Conservation (phyloP, 1,140 invertebrate species). For the Lordiphosa clarofinis region DNA sequence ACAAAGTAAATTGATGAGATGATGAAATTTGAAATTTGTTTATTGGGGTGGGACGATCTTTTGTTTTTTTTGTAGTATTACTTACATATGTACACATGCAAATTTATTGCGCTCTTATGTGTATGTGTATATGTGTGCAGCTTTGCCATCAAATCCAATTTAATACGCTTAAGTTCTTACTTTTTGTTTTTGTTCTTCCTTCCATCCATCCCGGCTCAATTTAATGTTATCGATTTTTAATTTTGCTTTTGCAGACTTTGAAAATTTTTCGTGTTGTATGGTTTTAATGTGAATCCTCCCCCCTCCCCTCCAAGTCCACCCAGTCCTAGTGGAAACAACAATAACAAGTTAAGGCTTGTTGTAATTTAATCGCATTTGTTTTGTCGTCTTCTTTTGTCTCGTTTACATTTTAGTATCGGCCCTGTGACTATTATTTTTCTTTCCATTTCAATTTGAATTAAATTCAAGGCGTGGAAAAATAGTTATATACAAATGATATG, state of each 20-base stretch:
- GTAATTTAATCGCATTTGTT: constrained; percentile 74
- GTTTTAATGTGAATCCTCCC: constrained; percentile 52
- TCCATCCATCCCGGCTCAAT: constrained; percentile 35
- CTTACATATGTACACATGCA: constrained; percentile 25
- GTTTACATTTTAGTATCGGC: constrained; percentile 46
- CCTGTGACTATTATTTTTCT: constrained; percentile 33
- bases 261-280: constrained; percentile 51
- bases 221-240: constrained; percentile 75
- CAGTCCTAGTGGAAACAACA: constrained; percentile 4
- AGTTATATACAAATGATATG: constrained; percentile 46
- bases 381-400: constrained; percentile 39
- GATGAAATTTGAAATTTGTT: constrained; percentile 32
- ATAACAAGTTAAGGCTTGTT: constrained; percentile 59
- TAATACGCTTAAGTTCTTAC: constrained; percentile 76
- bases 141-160: constrained; percentile 73
- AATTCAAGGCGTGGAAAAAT: constrained; percentile 74
- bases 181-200: constrained; percentile 37
- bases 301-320: background rate
- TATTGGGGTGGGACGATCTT: constrained; percentile 13
- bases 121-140: constrained; percentile 34
- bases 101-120: constrained; percentile 18
- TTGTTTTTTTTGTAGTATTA: constrained; percentile 10
- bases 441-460: constrained; percentile 47
- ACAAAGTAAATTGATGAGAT: constrained; percentile 57
- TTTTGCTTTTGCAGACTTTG: constrained; percentile 59